Evolutionary conservation across 2,888 invertebrate species (phyloP), one percentile per base, ranked within the genome.

Genomic region (Trissolcus brochymenae): DNA sequence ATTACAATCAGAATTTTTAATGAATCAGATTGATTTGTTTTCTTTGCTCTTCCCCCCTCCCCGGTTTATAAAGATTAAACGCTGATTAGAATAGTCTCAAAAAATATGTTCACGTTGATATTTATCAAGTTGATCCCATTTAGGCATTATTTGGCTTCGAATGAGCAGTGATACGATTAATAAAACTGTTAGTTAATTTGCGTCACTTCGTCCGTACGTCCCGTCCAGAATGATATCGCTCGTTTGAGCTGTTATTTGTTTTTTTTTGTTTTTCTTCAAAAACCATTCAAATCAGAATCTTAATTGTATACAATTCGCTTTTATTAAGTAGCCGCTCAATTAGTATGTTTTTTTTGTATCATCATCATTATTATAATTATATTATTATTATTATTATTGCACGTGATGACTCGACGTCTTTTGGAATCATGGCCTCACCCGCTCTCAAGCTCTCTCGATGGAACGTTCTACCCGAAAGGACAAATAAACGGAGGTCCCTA

Each of bases 21-120:
- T 51, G 40, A 40, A 59, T 43, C 59, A 25, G 19, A 61, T 59
- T 46, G 19, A 59, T 50, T 60, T 4, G 19, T 51, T 64, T 25
- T 25, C 35, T 46, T n/a, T 21, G 35, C 7, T 50, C 43, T 51
- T 16, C 29, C 51, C 51, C 40, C 9, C 49, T n/a, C 25, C 21
- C 53, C 60, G 49, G 41, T 43, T 66, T 72, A 62, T 62, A 76
- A 16, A 51, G 17, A 59, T 68, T 67, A 70, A 67, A 64, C 72
- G 79, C 67, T 76, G 80, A 78, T 84, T 84, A 84, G 83, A 86
- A 86, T 84, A 86, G 82, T 83, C 67, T 87, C 86, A 85, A 87
- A 87, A 87, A 87, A 87, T 87, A 87, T 87, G 85, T 86, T 85
- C 82, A 82, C 83, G 82, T 84, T 86, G 86, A 87, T 87, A 86